These are phyloP conservation scores for Melanophora roralis DNA, from an alignment of 2,888 invertebrate species.

Conservation along the genomic window DNA sequence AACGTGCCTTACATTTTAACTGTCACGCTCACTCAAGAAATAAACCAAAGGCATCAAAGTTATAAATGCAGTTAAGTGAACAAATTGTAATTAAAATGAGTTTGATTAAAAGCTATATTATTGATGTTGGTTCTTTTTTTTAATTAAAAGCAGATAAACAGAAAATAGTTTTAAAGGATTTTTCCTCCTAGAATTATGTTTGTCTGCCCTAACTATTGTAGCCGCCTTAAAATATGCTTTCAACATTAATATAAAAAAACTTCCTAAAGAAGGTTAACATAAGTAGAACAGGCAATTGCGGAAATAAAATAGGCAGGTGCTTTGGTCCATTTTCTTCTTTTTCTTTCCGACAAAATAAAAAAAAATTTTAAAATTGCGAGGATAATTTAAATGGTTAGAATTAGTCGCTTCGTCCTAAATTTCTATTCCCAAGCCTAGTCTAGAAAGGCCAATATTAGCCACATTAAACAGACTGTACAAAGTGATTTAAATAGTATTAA, in stretches of 20 bases:
- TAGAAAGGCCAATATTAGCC: no score
- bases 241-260: slow-evolving; percentile 21
- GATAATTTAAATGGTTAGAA: no score
- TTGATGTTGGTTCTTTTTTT: background rate
- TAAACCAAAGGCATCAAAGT: background rate
- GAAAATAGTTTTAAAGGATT: slow-evolving; percentile 28
- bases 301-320: no score
- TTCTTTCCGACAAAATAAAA: no score
- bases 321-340: no score
- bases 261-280: no score
- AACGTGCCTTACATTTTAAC: slow-evolving; percentile 30
- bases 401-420: no score
- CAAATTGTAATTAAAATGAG: slow-evolving; percentile 16
- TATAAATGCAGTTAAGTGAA: background rate
- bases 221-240: slow-evolving; percentile 37
- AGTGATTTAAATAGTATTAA: no score
- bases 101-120: slow-evolving; percentile 24
- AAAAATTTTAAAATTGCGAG: no score
- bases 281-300: no score
- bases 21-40: background rate
- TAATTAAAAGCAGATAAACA: slow-evolving; percentile 7
- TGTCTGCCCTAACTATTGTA: background rate
- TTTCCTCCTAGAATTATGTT: slow-evolving; percentile 21
- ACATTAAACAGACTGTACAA: no score
- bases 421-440: no score